Evolutionary conservation across 1,140 invertebrate species (phyloP).

Genomic region (Tetragnatha versicolor): DNA sequence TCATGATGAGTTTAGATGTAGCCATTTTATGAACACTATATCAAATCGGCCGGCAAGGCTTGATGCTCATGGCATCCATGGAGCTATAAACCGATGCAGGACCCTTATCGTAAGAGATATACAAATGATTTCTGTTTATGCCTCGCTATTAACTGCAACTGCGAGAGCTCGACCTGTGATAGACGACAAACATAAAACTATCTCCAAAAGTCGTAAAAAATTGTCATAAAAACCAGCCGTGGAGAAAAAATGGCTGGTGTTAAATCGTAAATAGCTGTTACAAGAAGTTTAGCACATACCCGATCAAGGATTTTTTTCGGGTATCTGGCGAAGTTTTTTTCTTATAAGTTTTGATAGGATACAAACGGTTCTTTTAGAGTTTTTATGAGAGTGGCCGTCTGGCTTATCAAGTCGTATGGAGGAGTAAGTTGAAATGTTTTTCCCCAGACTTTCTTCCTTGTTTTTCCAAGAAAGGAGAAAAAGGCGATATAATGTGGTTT

Average conservation of each 20-base stretch:
- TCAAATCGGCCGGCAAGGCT: not conserved
- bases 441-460: too few relatives aligned
- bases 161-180: conserved; percentile 2
- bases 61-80: not conserved
- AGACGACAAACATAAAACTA: conserved; percentile 21
- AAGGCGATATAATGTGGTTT: too few relatives aligned
- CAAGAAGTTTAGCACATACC: conserved; percentile 30
- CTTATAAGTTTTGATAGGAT: too few relatives aligned
- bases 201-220: conserved; percentile 24
- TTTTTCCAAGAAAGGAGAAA: too few relatives aligned
- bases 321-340: not conserved
- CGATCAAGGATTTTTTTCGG: not conserved
- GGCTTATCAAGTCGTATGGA: too few relatives aligned
- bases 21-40: not conserved
- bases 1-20: not conserved
- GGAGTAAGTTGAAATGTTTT: too few relatives aligned
- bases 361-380: too few relatives aligned
- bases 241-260: not conserved
- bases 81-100: conserved; percentile 7
- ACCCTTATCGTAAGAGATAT: not conserved
- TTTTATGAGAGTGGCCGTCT: too few relatives aligned
- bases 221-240: not conserved
- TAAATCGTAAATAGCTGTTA: conserved; percentile 21
- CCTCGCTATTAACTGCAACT: conserved; percentile 13
- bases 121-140: conserved; percentile 26